Base-by-base conservation (phyloP, 1,140 invertebrate species). In the Idris sp. region DNA sequence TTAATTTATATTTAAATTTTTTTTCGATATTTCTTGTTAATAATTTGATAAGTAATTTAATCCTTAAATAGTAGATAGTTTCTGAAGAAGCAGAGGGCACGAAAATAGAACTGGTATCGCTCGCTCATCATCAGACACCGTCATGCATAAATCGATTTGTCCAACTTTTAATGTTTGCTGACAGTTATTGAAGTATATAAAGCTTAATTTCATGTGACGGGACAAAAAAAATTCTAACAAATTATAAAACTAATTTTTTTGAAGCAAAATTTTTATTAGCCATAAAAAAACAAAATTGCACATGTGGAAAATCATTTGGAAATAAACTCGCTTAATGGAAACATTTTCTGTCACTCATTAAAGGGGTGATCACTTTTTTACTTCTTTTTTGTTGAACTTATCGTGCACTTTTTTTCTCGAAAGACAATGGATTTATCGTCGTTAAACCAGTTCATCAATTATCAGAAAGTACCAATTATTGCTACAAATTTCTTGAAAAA, bases 51-150 rank as follows among this genome's bases (percentile, higher is more conserved):
- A 53, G 30, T 26, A 33, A 56, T 31, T 41, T 48, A 56, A 56
- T 40, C 33, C 15, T 58, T 18, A 58, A 68, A 68, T 68, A 19
- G 58, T 51, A 67, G 28, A 11, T 53, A 58, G 51, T 58, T 68
- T 58, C 19, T 6, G 44, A 58, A 28, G 44, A 53, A 68, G 35
- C 51, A 22, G 30, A 48, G 41, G 14, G 51, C 43, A 68, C 44
- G 22, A 54, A 68, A 68, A 68, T 68, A 68, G 53, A n/a, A n/a
- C 44, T 46, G 36, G 43, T 68, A 58, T 68, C 62, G 31, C 51
- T 25, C 43, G 35, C 25, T 56, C 51, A 56, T 67, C 28, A 51
- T 30, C 33, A 41, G 28, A 19, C 15, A 51, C 26, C 14, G 43
- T 68, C 64, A 58, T 56, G 51, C 51, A 35, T 56, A 13, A 56